phyloP scores from a whole-genome alignment of 2,888 invertebrate genomes.

The Chymomyza procnemis region DNA sequence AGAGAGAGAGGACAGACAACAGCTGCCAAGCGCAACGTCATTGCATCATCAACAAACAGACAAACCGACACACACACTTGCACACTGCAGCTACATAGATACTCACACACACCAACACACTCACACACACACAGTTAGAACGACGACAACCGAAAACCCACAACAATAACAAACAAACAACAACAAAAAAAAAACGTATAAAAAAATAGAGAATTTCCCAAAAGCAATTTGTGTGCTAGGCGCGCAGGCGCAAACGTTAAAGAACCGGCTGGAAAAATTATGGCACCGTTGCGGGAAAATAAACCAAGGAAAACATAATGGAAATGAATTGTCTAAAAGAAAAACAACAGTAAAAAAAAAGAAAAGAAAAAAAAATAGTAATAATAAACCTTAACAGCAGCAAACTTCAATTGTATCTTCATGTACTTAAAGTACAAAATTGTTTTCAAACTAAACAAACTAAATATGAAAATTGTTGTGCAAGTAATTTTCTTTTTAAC shows the following conservation, averaged over 20 bases:
- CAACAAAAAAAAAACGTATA: neutral
- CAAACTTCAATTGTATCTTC: conserved; percentile 1
- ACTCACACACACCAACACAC: conserved; percentile 22
- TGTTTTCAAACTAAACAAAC: neutral
- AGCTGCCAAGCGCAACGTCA: conserved; percentile 77
- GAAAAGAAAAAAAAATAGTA: no score
- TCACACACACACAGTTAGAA: conserved; percentile 40
- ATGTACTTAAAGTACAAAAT: conserved; percentile 4
- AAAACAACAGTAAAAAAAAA: conserved; percentile 1
- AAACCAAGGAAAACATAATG: conserved; percentile 30
- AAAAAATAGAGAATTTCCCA: conserved; percentile 46
- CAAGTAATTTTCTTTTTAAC: neutral
- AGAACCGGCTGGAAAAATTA: conserved; percentile 30
- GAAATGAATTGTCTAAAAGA: conserved; percentile 16
- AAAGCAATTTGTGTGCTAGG: conserved; percentile 57
- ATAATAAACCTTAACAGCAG: conserved; percentile 10
- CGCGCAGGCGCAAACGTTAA: conserved; percentile 57
- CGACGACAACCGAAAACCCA: conserved; percentile 59
- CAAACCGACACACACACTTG: neutral
- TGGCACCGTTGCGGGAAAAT: conserved; percentile 17
- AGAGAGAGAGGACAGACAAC: conserved; percentile 50
- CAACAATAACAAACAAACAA: conserved; percentile 62
- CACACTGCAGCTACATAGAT: conserved; percentile 11
- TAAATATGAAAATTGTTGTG: neutral
- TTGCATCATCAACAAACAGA: conserved; percentile 63